Evolutionary conservation across 2,888 invertebrate genomes (phyloP).

Genomic region (Eupithecia subfuscata): DNA sequence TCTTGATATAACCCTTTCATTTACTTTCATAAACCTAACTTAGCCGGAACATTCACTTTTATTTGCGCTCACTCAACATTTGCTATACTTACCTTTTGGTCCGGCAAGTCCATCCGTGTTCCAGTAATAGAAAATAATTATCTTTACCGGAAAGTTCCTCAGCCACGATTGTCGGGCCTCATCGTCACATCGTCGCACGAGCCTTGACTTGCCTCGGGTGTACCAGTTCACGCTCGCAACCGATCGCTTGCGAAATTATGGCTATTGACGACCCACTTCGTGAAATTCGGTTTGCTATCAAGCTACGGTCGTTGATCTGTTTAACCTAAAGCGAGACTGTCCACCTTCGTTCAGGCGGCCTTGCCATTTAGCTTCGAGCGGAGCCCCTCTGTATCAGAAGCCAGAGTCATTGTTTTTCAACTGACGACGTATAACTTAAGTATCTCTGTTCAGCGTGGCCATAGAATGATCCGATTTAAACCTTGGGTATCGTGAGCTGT

Average conservation of each 20-base stretch:
- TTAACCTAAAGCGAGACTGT: slow-evolving; percentile 63
- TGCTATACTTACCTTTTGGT: not conserved
- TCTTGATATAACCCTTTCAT: slow-evolving; percentile 23
- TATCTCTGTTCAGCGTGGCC: not conserved
- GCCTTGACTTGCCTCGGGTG: slow-evolving; percentile 79
- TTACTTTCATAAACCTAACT: slow-evolving; percentile 23
- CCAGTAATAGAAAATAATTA: not conserved
- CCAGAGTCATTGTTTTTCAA: slow-evolving; percentile 50
- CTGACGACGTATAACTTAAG: not conserved
- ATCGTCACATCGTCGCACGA: slow-evolving; percentile 58
- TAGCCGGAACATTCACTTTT: slow-evolving; percentile 23
- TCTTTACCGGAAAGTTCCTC: slow-evolving; percentile 11
- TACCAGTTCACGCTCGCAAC: slow-evolving; percentile 81
- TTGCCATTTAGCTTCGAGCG: slow-evolving; percentile 53
- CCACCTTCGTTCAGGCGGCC: slow-evolving; percentile 44
- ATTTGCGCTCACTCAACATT: slow-evolving; percentile 7
- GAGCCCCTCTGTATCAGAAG: slow-evolving; percentile 50
- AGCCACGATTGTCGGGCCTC: slow-evolving; percentile 52
- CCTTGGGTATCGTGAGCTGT: not conserved
- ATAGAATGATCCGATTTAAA: not conserved
- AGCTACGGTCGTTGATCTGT: slow-evolving; percentile 65
- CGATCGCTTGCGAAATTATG: slow-evolving; percentile 82
- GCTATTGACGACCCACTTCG: slow-evolving; percentile 73
- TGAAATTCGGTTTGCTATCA: slow-evolving; percentile 76
- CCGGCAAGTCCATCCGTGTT: not conserved